Percentiles rank a stretch among this genome's conserved stretches.
These are phyloP conservation scores for Ctenochaetus hawaiiensis DNA, from an alignment of 2,797 vertebrate genomes.

Conservation along the genomic window DNA sequence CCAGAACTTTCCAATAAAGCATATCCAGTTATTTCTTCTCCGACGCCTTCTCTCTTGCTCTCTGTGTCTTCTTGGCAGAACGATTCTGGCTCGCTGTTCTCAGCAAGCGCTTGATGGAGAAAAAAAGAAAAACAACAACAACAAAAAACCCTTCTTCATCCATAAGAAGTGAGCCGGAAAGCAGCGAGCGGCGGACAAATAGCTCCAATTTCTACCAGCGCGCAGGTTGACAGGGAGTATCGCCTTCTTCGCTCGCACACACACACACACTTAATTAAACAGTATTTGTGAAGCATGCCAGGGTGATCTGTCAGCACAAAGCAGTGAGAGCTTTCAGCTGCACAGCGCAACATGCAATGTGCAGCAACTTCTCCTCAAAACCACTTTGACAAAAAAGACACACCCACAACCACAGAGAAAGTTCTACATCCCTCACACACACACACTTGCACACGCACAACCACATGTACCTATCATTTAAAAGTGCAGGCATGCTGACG, in stretches of 20 bases:
- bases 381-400: conserved; percentile 46
- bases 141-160: conserved; percentile 43
- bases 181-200: conserved; percentile 64
- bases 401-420: conserved; percentile 18
- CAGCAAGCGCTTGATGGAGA: conserved; percentile 41
- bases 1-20: conserved; percentile 54
- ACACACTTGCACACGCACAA: conserved; percentile 1
- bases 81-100: conserved; percentile 69
- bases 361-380: conserved; percentile 50
- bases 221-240: conserved; percentile 63
- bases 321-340: conserved; percentile 46
- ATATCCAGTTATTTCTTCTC: conserved; percentile 61
- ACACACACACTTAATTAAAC: conserved; percentile 72
- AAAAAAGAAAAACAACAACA: neutral
- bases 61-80: conserved; percentile 63
- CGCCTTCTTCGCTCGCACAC: conserved; percentile 23
- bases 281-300: conserved; percentile 62
- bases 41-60: conserved; percentile 33
- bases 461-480: conserved; percentile 32
- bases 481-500: conserved; percentile 25
- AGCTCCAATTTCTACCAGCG: conserved; percentile 66
- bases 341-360: conserved; percentile 26
- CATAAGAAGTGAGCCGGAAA: conserved; percentile 61
- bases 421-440: neutral
- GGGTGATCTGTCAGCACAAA: conserved; percentile 64